Evolutionary conservation across 2,888 invertebrate species (phyloP).

Genomic region (Eustalomyia histrio): DNA sequence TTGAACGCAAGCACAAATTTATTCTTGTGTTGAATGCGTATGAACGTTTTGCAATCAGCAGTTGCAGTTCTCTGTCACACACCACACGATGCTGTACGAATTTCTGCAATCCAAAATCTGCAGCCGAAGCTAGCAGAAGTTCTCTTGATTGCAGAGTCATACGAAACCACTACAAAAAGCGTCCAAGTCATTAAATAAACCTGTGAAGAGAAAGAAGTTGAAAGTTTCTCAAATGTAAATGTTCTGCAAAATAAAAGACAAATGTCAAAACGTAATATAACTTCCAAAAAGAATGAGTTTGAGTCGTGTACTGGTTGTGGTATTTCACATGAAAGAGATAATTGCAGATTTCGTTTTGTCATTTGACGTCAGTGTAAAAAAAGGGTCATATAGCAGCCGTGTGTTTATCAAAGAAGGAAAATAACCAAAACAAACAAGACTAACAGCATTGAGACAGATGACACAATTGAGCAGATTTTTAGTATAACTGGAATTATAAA

Average conservation of each 20-base stretch:
- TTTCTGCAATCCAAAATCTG: background rate
- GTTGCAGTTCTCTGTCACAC: too few species aligned
- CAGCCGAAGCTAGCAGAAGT: background rate
- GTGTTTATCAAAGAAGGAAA: background rate
- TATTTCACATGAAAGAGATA: background rate
- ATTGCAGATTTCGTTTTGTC: background rate
- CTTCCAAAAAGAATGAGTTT: background rate
- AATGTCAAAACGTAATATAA: background rate
- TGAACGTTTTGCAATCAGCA: too few species aligned
- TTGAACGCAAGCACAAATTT: too few species aligned
- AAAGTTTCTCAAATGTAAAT: background rate
- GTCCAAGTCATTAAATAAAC: too few species aligned
- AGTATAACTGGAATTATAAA: conserved; percentile 9
- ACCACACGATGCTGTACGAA: conserved; percentile 9
- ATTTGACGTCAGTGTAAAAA: conserved; percentile 2
- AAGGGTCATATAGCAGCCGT: too few species aligned
- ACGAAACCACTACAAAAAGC: conserved; percentile 6
- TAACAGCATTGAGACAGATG: background rate
- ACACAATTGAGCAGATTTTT: conserved; percentile 23
- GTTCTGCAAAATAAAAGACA: too few species aligned
- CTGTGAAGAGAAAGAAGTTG: too few species aligned
- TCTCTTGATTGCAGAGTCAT: background rate
- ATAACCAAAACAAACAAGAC: background rate
- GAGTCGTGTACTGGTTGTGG: background rate
- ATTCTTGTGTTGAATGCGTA: too few species aligned